phyloP scores from a whole-genome alignment of 2,888 invertebrate genomes.

The Urechis unicinctus region DNA sequence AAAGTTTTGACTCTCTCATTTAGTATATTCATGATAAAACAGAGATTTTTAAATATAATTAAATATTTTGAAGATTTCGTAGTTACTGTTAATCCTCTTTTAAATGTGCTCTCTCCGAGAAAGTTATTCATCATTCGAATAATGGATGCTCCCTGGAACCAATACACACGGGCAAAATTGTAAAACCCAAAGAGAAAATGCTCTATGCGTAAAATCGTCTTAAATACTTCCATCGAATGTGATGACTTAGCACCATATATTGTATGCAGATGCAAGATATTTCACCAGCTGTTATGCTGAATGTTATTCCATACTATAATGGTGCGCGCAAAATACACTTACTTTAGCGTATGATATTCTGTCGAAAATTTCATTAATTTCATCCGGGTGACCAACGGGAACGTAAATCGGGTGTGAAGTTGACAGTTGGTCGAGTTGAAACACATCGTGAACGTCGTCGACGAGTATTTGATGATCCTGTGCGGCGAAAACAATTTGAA shows the following conservation, averaged over 20 bases:
- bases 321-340: too few species aligned
- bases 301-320: too few species aligned
- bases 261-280: too few species aligned
- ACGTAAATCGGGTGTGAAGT: conserved; percentile 86
- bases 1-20: too few species aligned
- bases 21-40: too few species aligned
- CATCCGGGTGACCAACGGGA: conserved; percentile 76
- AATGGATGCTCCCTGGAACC: conserved; percentile 63
- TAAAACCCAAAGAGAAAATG: neutral
- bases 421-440: conserved; percentile 68
- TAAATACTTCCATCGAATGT: too few species aligned
- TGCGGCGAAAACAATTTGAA: conserved; percentile 2
- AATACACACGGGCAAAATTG: neutral
- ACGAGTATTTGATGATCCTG: conserved; percentile 73
- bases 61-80: too few species aligned
- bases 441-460: conserved; percentile 66
- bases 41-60: too few species aligned
- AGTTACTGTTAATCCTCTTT: conserved; percentile 56
- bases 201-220: neutral
- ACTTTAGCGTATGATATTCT: conserved; percentile 84
- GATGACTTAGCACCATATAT: too few species aligned
- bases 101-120: conserved; percentile 73
- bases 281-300: too few species aligned
- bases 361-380: conserved; percentile 88
- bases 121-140: conserved; percentile 87